These are phyloP conservation scores for Gavialis gangeticus DNA, from an alignment of 2,113 vertebrate species.

Conservation along the genomic window DNA sequence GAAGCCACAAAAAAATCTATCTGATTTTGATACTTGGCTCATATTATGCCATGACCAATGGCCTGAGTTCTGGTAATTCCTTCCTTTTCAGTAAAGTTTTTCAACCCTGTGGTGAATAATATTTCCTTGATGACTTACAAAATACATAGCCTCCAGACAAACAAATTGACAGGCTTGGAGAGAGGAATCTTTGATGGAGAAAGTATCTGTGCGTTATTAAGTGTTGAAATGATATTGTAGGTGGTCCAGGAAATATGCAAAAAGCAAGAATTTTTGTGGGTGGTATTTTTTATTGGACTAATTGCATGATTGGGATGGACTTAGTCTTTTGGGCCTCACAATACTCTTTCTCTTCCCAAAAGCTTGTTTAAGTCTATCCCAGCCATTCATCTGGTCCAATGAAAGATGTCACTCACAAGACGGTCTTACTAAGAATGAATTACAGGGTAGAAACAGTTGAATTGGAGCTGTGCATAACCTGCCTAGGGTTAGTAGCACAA, in stretches of 20 bases:
- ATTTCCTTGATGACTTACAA: conserved; percentile 23
- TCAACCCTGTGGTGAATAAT: neutral
- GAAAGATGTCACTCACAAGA: too few species aligned
- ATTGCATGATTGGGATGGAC: too few species aligned
- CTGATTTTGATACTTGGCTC: neutral
- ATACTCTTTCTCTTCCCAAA: too few species aligned
- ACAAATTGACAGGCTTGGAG: conserved; percentile 17
- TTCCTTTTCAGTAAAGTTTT: neutral
- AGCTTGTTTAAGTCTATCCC: too few species aligned
- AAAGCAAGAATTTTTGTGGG: too few species aligned
- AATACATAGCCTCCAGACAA: conserved; percentile 47
- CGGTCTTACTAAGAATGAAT: conserved; percentile 21
- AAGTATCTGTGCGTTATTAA: neutral
- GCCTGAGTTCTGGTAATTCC: neutral
- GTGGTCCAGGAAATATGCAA: too few species aligned
- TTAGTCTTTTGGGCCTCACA: too few species aligned
- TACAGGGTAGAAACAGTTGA: neutral
- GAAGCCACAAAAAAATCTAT: too few species aligned
- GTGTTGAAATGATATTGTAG: too few species aligned
- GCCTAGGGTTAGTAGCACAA: neutral
- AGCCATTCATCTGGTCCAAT: too few species aligned
- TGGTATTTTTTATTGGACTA: too few species aligned
- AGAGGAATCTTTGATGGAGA: conserved; percentile 17
- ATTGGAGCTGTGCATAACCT: neutral
- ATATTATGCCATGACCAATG: neutral